These are phyloP conservation scores for Neolamprologus sp. DNA, from an alignment of 2,113 vertebrate genomes.

Conservation along the genomic window DNA sequence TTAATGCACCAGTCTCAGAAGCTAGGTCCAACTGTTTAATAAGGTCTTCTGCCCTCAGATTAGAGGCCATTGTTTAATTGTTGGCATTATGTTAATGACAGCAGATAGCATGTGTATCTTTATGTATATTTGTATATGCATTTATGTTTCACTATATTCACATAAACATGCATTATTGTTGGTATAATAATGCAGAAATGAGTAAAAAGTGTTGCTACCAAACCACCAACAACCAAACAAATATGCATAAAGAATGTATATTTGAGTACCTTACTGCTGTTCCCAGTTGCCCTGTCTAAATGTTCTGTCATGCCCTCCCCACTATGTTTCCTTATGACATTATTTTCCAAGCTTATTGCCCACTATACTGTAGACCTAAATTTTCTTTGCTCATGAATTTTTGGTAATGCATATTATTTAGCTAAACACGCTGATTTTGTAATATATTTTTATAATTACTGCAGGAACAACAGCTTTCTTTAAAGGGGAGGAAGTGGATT, in stretches of 20 bases:
- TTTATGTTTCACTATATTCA: neutral
- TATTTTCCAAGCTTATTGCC: neutral
- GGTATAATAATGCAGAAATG: neutral
- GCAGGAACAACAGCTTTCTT: neutral
- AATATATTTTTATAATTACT: neutral
- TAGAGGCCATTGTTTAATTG: neutral
- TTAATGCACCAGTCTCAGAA: neutral
- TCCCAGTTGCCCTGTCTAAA: neutral
- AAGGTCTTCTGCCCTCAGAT: neutral
- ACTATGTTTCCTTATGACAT: neutral
- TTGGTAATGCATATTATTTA: neutral
- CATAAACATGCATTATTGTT: constrained; percentile 1
- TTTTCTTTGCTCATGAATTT: neutral
- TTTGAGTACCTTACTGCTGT: constrained; percentile 31
- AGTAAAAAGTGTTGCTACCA: neutral
- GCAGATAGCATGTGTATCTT: neutral
- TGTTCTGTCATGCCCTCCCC: neutral
- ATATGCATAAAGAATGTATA: constrained; percentile 57
- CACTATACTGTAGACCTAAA: neutral
- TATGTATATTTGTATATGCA: neutral
- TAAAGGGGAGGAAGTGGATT: neutral
- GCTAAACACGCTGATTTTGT: neutral
- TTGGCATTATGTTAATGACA: neutral
- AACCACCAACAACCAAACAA: constrained; percentile 25
- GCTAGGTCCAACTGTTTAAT: neutral